A percentile compares a stretch with the other conserved stretches of the same genome.
Conservation (phyloP, 2,113 vertebrate genomes). For the Podarcis muralis region DNA sequence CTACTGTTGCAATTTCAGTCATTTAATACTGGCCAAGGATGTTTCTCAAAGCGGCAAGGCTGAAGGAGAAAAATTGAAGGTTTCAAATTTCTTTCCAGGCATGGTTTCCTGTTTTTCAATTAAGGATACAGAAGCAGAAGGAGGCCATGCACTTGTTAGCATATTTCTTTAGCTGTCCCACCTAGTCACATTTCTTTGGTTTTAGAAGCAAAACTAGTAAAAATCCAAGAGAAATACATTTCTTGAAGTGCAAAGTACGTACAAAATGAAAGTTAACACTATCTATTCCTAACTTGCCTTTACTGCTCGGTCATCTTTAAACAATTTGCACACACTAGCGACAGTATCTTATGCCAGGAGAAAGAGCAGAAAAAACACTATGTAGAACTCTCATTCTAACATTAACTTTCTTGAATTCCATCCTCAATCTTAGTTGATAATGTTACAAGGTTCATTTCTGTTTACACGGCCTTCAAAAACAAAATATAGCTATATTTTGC, state of each 20-base stretch:
- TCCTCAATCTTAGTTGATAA: constrained; percentile 23
- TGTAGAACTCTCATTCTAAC: constrained; percentile 50
- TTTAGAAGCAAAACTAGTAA: neutral
- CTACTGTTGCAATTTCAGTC: constrained; percentile 24
- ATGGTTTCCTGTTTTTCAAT: constrained; percentile 54
- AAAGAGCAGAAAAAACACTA: constrained; percentile 64
- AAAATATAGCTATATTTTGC: constrained; percentile 8
- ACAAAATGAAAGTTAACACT: constrained; percentile 20
- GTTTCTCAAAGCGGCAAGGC: constrained; percentile 35
- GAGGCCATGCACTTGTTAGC: constrained; percentile 8
- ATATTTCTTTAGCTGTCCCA: constrained; percentile 28
- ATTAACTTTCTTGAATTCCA: constrained; percentile 40
- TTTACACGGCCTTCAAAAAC: constrained; percentile 27
- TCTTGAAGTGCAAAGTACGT: neutral
- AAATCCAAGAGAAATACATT: neutral
- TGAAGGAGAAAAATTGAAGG: constrained; percentile 26
- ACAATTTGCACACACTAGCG: constrained; percentile 52
- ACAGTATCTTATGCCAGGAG: constrained; percentile 44
- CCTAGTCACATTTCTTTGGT: neutral
- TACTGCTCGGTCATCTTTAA: constrained; percentile 52
- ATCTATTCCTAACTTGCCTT: constrained; percentile 49
- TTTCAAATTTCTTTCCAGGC: constrained; percentile 58
- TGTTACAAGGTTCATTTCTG: constrained; percentile 49
- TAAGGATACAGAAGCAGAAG: constrained; percentile 49
- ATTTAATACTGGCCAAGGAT: constrained; percentile 37